These are phyloP conservation scores for Campoplex nolae DNA, from an alignment of 2,888 invertebrate genomes.

Conservation along the genomic window DNA sequence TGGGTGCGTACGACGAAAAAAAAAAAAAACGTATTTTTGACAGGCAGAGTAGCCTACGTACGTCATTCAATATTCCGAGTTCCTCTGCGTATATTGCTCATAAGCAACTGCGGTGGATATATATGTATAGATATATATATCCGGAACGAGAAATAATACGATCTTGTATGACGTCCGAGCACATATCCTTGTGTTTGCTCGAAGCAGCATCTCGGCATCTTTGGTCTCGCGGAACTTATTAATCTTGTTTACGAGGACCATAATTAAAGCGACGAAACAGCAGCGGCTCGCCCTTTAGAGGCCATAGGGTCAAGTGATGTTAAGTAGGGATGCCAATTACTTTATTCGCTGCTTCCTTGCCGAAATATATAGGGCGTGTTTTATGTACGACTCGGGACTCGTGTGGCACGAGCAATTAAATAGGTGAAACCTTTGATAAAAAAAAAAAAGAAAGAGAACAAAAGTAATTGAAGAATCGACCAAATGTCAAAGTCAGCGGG, in stretches of 20 bases:
- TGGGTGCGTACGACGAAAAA: background rate
- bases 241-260: conserved; percentile 72
- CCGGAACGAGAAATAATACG: conserved; percentile 12
- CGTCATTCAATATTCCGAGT: background rate
- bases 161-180: conserved; percentile 26
- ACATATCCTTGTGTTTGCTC: conserved; percentile 4
- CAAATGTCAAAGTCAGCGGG: conserved; percentile 55
- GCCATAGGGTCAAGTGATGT: conserved; percentile 77
- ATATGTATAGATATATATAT: conserved; percentile 19
- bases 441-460: background rate
- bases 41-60: background rate
- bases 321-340: conserved; percentile 78
- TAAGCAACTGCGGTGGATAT: background rate
- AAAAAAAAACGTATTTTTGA: conserved; percentile 9
- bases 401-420: conserved; percentile 22
- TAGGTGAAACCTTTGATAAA: conserved; percentile 61
- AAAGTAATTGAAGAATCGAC: conserved; percentile 46
- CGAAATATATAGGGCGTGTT: conserved; percentile 72
- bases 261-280: conserved; percentile 75
- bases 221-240: conserved; percentile 69
- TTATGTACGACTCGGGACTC: background rate
- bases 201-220: conserved; percentile 55
- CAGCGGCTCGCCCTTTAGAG: conserved; percentile 71
- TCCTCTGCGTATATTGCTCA: conserved; percentile 2
- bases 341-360: conserved; percentile 77